Percentiles rank a stretch among this genome's conserved stretches.
Conservation (phyloP, 2,797 vertebrate genomes). For the Alectoris magna region DNA sequence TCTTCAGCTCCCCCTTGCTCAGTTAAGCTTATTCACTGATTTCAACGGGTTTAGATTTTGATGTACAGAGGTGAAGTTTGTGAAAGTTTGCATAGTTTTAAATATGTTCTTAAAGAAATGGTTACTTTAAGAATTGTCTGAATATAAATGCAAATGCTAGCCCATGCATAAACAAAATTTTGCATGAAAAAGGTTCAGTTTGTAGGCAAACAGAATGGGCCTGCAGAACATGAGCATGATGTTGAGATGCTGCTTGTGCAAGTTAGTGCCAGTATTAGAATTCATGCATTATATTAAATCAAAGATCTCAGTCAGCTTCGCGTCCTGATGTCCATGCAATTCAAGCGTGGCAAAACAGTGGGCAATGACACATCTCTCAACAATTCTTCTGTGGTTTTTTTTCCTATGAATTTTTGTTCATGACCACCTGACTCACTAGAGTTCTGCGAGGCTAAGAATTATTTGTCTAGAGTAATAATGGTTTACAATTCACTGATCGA, state of each 20-base stretch:
- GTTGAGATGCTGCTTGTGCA: background rate
- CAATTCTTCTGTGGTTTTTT: background rate
- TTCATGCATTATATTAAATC: background rate
- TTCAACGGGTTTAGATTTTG: background rate
- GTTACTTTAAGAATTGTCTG: background rate
- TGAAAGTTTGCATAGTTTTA: background rate
- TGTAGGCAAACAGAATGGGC: background rate
- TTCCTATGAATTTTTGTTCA: background rate
- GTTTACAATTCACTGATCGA: constrained; percentile 4
- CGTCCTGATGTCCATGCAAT: background rate
- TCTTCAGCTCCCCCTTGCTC: background rate
- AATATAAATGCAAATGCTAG: background rate
- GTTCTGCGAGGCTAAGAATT: background rate
- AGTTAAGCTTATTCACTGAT: background rate
- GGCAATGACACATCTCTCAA: background rate
- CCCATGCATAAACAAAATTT: background rate
- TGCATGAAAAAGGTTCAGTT: background rate
- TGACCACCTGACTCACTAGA: background rate
- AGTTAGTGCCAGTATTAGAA: background rate
- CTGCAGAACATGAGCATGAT: background rate
- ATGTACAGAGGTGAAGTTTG: background rate
- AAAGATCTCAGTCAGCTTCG: background rate
- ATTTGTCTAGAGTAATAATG: background rate
- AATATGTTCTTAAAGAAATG: background rate
- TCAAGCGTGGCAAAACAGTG: background rate